Percentiles rank a stretch among this genome's conserved stretches.
These are phyloP conservation scores for Uloborus plumipes DNA, from an alignment of 2,888 invertebrate genomes.

Conservation along the genomic window DNA sequence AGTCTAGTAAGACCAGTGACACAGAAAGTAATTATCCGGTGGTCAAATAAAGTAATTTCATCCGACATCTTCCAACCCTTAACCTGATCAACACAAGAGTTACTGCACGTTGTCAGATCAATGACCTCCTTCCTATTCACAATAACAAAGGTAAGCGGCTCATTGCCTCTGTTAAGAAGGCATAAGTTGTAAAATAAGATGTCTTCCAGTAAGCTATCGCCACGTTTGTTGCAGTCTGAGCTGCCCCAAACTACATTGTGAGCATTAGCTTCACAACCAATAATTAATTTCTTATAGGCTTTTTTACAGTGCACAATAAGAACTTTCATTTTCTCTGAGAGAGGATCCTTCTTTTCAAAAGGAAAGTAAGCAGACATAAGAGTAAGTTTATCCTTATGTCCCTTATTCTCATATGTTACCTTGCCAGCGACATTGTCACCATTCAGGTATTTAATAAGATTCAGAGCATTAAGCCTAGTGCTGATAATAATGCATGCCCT, in stretches of 20 bases:
- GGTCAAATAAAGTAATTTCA: slow-evolving; percentile 13
- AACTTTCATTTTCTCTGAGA: neutral
- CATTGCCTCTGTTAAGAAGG: no score
- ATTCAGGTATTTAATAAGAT: no score
- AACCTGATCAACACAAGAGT: neutral
- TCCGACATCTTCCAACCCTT: slow-evolving; percentile 2
- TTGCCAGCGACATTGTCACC: neutral
- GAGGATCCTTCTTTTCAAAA: neutral
- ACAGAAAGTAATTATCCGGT: no score
- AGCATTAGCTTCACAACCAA: slow-evolving; percentile 3
- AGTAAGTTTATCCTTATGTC: neutral
- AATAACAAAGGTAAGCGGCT: no score
- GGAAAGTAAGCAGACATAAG: neutral
- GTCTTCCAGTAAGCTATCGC: slow-evolving; percentile 4
- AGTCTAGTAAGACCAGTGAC: no score
- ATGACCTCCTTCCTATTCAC: no score
- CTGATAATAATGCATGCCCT: no score
- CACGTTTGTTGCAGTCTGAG: neutral
- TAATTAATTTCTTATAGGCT: neutral
- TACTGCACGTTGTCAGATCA: neutral
- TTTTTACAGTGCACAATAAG: neutral
- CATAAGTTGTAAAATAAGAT: no score
- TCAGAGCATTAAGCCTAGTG: no score
- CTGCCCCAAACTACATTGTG: neutral
- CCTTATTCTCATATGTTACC: neutral